Evolutionary conservation across 92 coral and sea anemone species (phyloP), one percentile per base, ranked within the genome.

Genomic region (Plumapathes pennacea): DNA sequence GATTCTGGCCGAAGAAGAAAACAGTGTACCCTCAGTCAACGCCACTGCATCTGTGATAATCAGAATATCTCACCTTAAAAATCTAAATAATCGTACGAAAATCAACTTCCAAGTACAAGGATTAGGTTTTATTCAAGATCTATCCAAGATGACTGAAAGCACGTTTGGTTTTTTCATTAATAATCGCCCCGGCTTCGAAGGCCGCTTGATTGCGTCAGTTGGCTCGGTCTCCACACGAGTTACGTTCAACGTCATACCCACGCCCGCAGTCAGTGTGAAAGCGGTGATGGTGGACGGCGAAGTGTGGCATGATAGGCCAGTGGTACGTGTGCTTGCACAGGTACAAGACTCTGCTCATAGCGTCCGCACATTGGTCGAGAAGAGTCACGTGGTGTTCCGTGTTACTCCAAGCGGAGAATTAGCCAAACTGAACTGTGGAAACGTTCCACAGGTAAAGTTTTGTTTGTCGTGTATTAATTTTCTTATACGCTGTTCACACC

Each of bases 161-260:
- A 44, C 46, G 19, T 67, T 65, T 67, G 82, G 82, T 10, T 74
- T 74, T 67, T 74, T 74, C 19, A 67, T 65, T 15, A 66, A 65
- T 28, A 54, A 54, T 8, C 41, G 47, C 50, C 76, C 60, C 3
- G 76, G 57, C 12, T 54, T 26, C 25, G 44, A 55, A 39, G 82
- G 82, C 47, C 23, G 54, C 19, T 20, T 74, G 19, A 43, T 19
- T 10, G 82, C 82, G 3, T 34, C 54, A 37, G 82, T 74, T 19
- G 82, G 76, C 51, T 6, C 11, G 12, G 40, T 46, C 20, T 54
- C 77, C 42, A 26, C 60, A 20, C 25, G 21, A 27, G 67, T 19
- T 4, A 32, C 57, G 18, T 74, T 54, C 39, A 54, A 38, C 6
- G 40, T 46, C 22, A 18, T 52, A 36, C 38, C 57, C 13, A 67